phyloP scores from a whole-genome alignment of 1,140 invertebrate genomes.

The Diprion similis region DNA sequence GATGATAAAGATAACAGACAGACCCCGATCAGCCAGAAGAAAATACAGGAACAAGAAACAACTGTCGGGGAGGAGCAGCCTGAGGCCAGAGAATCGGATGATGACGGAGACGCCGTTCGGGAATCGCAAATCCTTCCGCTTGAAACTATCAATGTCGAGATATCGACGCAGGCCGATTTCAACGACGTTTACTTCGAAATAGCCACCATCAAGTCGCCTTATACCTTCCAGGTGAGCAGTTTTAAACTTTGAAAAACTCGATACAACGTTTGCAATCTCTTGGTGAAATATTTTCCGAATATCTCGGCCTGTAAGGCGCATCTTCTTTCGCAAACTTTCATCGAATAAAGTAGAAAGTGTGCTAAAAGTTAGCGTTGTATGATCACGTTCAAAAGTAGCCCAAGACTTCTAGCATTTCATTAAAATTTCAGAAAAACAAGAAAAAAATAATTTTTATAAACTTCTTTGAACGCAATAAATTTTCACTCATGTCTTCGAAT shows the following conservation, averaged over 20 bases:
- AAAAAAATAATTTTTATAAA: no score
- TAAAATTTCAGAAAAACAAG: no score
- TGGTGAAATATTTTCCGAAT: conserved; percentile 10
- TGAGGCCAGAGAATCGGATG: conserved; percentile 56
- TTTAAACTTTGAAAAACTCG: not conserved
- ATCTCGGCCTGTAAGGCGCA: not conserved
- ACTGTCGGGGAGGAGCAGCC: conserved; percentile 73
- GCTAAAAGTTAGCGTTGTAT: not conserved
- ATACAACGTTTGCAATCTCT: not conserved
- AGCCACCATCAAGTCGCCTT: conserved; percentile 87
- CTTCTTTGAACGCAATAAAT: no score
- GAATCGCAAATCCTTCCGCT: conserved; percentile 64
- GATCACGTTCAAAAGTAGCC: no score
- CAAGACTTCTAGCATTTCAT: no score
- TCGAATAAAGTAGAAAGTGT: conserved; percentile 3
- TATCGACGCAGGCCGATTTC: conserved; percentile 84
- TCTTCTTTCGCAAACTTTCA: not conserved
- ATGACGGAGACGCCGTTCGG: conserved; percentile 45
- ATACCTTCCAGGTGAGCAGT: conserved; percentile 79
- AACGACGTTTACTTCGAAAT: conserved; percentile 86
- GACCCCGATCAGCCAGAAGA: conserved; percentile 21
- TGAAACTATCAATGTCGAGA: conserved; percentile 84
- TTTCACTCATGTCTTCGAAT: no score
- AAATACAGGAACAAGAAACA: conserved; percentile 43
- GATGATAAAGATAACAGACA: conserved; percentile 32